Evolutionary conservation across 2,113 vertebrate species (phyloP), one percentile per base, ranked within the genome.

Genomic region (Gobiocypris rarus): DNA sequence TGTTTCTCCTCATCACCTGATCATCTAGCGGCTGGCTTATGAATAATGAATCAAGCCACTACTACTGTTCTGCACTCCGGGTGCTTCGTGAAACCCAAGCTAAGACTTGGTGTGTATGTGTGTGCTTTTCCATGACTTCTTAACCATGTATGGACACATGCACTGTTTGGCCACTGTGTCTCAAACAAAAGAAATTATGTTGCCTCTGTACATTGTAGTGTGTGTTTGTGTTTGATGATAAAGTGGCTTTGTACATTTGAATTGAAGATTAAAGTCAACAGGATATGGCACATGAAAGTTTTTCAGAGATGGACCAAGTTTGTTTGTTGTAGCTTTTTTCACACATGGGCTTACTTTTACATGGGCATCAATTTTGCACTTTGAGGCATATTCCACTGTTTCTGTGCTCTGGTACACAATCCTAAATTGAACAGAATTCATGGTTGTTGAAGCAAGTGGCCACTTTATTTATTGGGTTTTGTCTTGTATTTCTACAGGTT

Each of bases 401-500:
- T n/a, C n/a, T n/a, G n/a, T n/a, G n/a, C n/a, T n/a, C n/a, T n/a
- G n/a, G n/a, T 19, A 19, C 52, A 7, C 52, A 8, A 7, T 8
- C 17, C 52, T 54, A 54, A 54, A 54, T 54, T 19, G 5, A 54
- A 19, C 52, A 54, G 15, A 52, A 19, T 54, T 54, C 17, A 19
- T 54, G 52, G 17, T 31, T 22, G 26, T 52, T 17, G 17, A 45
- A 43, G n/a, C 5, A 71, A 73, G 6, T 34, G 2, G 5, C 17
- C 24, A 8, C 15, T 48, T 19, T 45, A 8, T 45, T 22, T 59
- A 26, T 59, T 41, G 41, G 19, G 1, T 19, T 79, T 34, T 24
- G 19, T 24, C 8, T 63, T 59, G 73, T 45, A 26, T 52, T 22
- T 67, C 52, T 83, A 22, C 81, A 96, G 96, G 91, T 95, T 94